Conservation (phyloP, 2,888 invertebrate species). For the Empis stercorea region DNA sequence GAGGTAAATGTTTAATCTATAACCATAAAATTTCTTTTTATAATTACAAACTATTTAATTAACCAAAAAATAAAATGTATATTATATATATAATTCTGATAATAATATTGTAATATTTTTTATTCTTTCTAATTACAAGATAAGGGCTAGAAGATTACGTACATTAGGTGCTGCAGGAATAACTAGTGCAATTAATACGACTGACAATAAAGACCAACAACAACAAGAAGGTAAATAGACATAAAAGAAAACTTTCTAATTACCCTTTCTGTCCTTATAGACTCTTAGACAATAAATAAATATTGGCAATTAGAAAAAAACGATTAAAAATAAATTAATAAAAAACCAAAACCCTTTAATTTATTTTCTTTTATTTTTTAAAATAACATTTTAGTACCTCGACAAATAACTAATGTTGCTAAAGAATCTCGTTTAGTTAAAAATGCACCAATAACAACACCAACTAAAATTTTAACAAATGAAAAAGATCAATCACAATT, state of each 20-base stretch:
- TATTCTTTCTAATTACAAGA: constrained; percentile 20
- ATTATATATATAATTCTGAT: too few relatives aligned
- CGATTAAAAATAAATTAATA: neutral
- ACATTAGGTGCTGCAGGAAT: constrained; percentile 22
- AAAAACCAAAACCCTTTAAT: too few relatives aligned
- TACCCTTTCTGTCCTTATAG: too few relatives aligned
- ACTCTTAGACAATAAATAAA: neutral
- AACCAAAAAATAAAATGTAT: too few relatives aligned
- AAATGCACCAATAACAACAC: constrained; percentile 10
- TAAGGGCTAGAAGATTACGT: constrained; percentile 29
- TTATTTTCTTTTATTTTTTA: constrained; percentile 2
- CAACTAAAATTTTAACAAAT: constrained; percentile 3
- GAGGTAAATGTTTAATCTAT: constrained; percentile 53
- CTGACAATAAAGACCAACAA: constrained; percentile 10
- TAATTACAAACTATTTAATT: too few relatives aligned
- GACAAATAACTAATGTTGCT: constrained; percentile 21
- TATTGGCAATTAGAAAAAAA: neutral
- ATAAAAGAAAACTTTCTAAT: neutral
- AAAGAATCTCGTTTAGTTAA: constrained; percentile 29
- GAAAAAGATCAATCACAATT: too few relatives aligned
- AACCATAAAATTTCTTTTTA: too few relatives aligned
- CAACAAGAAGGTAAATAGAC: constrained; percentile 12
- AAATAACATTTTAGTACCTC: constrained; percentile 12
- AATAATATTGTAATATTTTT: too few relatives aligned
- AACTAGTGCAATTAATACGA: neutral